Conservation (phyloP, 2,888 invertebrate species). For the Trichacis sp. region DNA sequence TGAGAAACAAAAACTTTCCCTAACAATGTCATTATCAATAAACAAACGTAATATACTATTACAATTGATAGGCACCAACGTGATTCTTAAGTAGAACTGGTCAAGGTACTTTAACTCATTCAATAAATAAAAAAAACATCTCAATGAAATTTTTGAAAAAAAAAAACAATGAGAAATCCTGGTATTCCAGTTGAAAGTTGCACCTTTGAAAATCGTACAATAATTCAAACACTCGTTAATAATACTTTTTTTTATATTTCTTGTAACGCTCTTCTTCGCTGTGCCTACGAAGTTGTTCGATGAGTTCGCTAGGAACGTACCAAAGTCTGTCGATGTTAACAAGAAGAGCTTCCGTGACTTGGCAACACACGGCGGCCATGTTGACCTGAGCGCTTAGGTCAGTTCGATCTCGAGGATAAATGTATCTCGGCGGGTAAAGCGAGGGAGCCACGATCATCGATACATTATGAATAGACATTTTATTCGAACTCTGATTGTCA, state of each 20-base stretch:
- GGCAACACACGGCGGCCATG: conserved; percentile 89
- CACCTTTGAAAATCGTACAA: too few relatives aligned
- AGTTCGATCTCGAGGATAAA: conserved; percentile 75
- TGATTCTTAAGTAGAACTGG: too few relatives aligned
- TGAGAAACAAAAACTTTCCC: too few relatives aligned
- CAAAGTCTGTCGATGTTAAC: conserved; percentile 83
- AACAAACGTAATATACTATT: too few relatives aligned
- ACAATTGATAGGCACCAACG: too few relatives aligned
- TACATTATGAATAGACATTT: conserved; percentile 93
- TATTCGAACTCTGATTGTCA: conserved; percentile 79
- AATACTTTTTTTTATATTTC: conserved; percentile 64
- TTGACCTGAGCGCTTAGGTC: conserved; percentile 82
- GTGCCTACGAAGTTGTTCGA: conserved; percentile 74
- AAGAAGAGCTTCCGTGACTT: conserved; percentile 86
- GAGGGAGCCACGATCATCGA: conserved; percentile 97
- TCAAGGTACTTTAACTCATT: too few relatives aligned
- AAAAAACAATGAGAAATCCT: too few relatives aligned
- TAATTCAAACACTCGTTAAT: conserved; percentile 34
- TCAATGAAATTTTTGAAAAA: too few relatives aligned
- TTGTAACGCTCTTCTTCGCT: conserved; percentile 69
- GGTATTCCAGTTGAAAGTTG: too few relatives aligned
- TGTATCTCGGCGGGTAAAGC: conserved; percentile 83
- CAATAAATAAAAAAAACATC: too few relatives aligned
- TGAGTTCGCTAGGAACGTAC: conserved; percentile 81
- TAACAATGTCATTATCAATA: too few relatives aligned